Conservation (phyloP, 1,140 invertebrate genomes). For the Drepana arcuata region DNA sequence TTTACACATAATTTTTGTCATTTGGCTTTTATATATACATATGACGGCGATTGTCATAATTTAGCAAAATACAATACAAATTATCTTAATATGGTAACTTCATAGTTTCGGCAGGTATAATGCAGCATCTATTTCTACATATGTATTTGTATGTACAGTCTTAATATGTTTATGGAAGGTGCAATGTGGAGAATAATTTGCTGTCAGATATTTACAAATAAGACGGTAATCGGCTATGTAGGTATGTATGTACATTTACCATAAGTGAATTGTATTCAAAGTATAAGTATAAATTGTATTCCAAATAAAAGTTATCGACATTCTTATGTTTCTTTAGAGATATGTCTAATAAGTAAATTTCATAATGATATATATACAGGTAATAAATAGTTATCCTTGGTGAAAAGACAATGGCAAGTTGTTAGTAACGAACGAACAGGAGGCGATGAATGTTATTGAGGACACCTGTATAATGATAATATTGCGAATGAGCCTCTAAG, state of each 20-base stretch:
- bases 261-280: no score
- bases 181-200: conserved; percentile 13
- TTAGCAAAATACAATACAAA: no score
- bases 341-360: conserved; percentile 24
- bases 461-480: conserved; percentile 20
- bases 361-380: conserved; percentile 51
- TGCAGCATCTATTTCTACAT: conserved; percentile 27
- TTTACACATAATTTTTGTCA: not conserved
- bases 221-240: conserved; percentile 38
- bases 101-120: conserved; percentile 27
- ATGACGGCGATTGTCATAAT: no score
- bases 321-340: conserved; percentile 30
- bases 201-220: conserved; percentile 47
- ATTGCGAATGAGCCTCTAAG: conserved; percentile 49
- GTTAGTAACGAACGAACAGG: conserved; percentile 63
- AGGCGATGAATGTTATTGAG: no score
- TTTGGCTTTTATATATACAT: no score
- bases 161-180: conserved; percentile 29
- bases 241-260: conserved; percentile 50
- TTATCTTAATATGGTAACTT: conserved; percentile 43
- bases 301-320: conserved; percentile 26
- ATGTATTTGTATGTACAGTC: conserved; percentile 42
- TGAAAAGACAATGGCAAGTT: conserved; percentile 68
- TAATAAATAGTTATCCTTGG: conserved; percentile 68
- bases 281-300: conserved; percentile 26